Evolutionary conservation across 1,140 invertebrate genomes (phyloP).

Genomic region (Sycophaga agraensis): DNA sequence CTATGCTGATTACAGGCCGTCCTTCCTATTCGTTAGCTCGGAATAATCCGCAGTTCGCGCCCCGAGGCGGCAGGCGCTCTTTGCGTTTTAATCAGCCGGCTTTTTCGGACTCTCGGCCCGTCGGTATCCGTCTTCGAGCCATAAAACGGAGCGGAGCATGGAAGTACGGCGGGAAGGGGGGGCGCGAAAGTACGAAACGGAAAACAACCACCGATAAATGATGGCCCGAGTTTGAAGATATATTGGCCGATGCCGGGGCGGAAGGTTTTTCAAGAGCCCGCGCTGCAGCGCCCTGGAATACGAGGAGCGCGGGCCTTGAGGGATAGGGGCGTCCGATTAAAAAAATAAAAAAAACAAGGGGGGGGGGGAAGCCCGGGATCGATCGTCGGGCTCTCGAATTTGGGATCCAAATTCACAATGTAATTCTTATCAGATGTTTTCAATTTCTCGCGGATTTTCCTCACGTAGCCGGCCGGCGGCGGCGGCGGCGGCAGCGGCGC

Average conservation of each 20-base stretch:
- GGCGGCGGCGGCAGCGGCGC: too few species aligned
- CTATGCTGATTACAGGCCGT: not conserved
- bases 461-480: too few species aligned
- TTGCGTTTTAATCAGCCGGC: conserved; percentile 11
- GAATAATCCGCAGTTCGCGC: too few species aligned
- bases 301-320: conserved; percentile 7
- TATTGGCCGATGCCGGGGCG: conserved; percentile 17
- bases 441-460: too few species aligned
- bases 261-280: conserved; percentile 13
- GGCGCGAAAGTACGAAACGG: conserved; percentile 28
- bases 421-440: too few species aligned
- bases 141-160: conserved; percentile 19
- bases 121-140: not conserved
- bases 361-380: not conserved
- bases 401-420: too few species aligned
- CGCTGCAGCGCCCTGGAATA: too few species aligned
- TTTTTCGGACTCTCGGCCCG: not conserved
- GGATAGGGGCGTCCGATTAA: too few species aligned
- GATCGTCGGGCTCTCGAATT: too few species aligned
- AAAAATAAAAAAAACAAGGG: not conserved
- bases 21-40: too few species aligned
- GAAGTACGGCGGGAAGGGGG: not conserved
- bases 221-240: conserved; percentile 35
- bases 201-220: conserved; percentile 36
- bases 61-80: not conserved